Base-by-base conservation (phyloP, 1,140 invertebrate genomes). In the Chlorops oryzae region DNA sequence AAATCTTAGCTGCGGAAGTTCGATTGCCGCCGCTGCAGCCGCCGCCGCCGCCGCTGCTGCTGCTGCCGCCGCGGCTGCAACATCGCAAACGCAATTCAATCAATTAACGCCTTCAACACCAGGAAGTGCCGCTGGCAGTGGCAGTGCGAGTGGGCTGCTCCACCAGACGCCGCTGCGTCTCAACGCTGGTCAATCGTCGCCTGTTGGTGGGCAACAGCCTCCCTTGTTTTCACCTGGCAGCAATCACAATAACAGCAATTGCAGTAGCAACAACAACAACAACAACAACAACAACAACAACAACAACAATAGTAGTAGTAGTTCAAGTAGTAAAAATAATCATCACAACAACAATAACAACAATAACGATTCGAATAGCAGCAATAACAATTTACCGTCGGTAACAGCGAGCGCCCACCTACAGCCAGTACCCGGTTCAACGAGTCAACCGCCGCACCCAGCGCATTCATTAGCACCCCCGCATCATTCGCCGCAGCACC, bases 121-220 rank as follows among this genome's bases (percentile, higher is more conserved):
- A 25, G n/a, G n/a, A n/a, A n/a, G n/a, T n/a, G n/a, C n/a, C n/a
- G n/a, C n/a, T n/a, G n/a, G n/a, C n/a, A n/a, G n/a, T n/a, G n/a
- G n/a, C n/a, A n/a, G n/a, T n/a, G n/a, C n/a, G n/a, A n/a, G n/a
- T n/a, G n/a, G n/a, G 17, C 38, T 5, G 23, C 45, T 22, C 7
- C 45, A 38, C 17, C 41, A 22, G 5, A 34, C 44, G 12, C 52
- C 50, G 15, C 24, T 48, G 20, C n/a, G 18, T 47, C 44, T 40
- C 10, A 40, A 78, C 65, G 65, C 70, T 59, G 55, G 55, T 40
- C 55, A 57, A 35, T 37, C 44, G 2, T 57, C 55, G 20, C 55
- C 55, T 12, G 25, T 54, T 10, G 52, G 55, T 37, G 47, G 51
- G 38, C 20, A 63, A 52, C 54, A 56, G 41, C 51, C 51, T 34